Evolutionary conservation across 2,797 vertebrate genomes (phyloP).

Genomic region (Cephalopachus bancanus): DNA sequence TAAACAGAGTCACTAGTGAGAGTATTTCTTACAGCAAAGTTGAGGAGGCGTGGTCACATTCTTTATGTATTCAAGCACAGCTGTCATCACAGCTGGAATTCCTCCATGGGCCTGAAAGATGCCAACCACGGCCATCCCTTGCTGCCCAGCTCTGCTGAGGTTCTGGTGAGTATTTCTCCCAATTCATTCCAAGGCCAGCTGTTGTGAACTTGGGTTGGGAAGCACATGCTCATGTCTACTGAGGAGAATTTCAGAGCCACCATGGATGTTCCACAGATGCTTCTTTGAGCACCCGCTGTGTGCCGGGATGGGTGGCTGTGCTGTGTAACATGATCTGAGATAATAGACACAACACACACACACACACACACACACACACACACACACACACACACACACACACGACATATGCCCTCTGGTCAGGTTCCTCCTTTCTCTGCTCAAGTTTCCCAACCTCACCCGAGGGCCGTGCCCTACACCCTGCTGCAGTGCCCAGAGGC

Average conservation of each 20-base stretch:
- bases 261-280: not conserved
- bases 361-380: not conserved
- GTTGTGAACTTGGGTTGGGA: rapidly evolving
- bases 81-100: rapidly evolving
- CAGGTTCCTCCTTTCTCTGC: no score
- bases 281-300: rapidly evolving
- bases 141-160: rapidly evolving
- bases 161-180: not conserved
- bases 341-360: no score
- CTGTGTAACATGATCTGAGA: not conserved
- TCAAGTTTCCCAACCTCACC: no score
- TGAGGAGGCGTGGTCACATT: not conserved
- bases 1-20: not conserved
- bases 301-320: not conserved
- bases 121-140: rapidly evolving
- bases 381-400: rapidly evolving
- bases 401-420: no score
- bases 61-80: not conserved
- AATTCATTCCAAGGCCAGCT: not conserved
- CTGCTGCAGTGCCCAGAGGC: rapidly evolving
- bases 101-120: not conserved
- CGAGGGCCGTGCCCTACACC: not conserved
- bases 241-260: not conserved
- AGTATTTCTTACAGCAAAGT: not conserved
- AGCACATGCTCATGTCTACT: rapidly evolving